These are phyloP conservation scores for Ptiloglossa arizonensis DNA, from an alignment of 1,140 invertebrate genomes.

Conservation along the genomic window DNA sequence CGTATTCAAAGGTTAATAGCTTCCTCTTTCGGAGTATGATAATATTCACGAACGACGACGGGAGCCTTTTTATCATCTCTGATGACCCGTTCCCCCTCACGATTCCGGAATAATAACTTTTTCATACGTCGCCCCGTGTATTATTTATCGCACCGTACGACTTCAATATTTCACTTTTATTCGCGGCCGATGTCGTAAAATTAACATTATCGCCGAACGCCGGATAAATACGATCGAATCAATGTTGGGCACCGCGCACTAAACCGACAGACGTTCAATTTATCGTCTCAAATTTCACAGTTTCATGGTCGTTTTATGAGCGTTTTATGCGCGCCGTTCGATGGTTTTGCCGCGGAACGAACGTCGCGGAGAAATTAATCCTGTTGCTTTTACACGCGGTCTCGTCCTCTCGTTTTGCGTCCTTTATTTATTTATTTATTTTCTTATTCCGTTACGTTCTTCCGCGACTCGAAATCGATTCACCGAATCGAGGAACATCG, in stretches of 20 bases:
- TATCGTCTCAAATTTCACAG: too few relatives aligned
- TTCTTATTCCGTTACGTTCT: too few relatives aligned
- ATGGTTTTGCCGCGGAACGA: not conserved
- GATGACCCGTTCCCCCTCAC: too few relatives aligned
- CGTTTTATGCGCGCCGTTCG: not conserved
- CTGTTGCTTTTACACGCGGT: not conserved
- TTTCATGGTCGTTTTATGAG: conserved; percentile 1
- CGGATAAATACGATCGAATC: not conserved
- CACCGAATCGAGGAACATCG: conserved; percentile 24
- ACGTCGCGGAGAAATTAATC: too few relatives aligned
- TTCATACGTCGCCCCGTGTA: not conserved
- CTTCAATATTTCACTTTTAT: not conserved
- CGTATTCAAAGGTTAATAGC: too few relatives aligned
- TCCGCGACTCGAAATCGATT: conserved; percentile 4
- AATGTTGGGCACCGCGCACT: too few relatives aligned
- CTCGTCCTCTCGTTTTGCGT: not conserved
- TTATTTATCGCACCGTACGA: conserved; percentile 3
- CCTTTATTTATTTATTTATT: not conserved
- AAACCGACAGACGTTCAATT: too few relatives aligned
- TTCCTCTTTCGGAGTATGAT: too few relatives aligned
- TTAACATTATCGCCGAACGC: not conserved
- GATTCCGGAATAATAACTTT: too few relatives aligned
- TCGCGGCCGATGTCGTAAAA: conserved; percentile 19
- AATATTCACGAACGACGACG: too few relatives aligned
- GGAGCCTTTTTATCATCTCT: too few relatives aligned